phyloP scores from a whole-genome alignment of 2,888 invertebrate genomes.

The Pyrrhia umbra region DNA sequence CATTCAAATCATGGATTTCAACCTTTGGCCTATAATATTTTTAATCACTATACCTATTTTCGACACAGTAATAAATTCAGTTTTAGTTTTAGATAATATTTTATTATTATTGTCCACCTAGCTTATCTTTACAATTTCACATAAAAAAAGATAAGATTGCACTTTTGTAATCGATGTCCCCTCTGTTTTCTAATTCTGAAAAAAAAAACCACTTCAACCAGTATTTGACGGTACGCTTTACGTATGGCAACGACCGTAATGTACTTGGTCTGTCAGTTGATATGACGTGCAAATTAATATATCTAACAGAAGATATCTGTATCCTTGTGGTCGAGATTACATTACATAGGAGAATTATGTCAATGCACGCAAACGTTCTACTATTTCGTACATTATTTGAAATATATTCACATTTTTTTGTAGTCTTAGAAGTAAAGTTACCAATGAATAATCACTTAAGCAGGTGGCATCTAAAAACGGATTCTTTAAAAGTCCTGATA shows the following conservation, averaged over 20 bases:
- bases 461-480: background rate
- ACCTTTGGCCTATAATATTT: background rate
- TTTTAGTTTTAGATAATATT: background rate
- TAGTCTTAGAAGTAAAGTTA: background rate
- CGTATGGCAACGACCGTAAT: constrained; percentile 18
- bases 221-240: constrained; percentile 6
- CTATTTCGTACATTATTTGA: background rate
- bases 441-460: background rate
- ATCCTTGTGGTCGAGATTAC: constrained; percentile 61
- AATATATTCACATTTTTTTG: too few species aligned
- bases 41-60: background rate
- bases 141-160: constrained; percentile 12
- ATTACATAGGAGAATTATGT: constrained; percentile 54
- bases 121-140: constrained; percentile 4
- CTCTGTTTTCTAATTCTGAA: constrained; percentile 2
- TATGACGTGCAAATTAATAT: constrained; percentile 53
- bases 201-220: background rate
- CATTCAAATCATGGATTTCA: too few species aligned
- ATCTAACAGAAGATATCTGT: constrained; percentile 38
- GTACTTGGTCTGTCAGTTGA: constrained; percentile 48
- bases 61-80: background rate
- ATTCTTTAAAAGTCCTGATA: background rate
- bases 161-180: constrained; percentile 4
- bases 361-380: constrained; percentile 15
- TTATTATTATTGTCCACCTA: background rate